Evolutionary conservation across 2,113 vertebrate genomes (phyloP), one percentile per base, ranked within the genome.

Genomic region (Triplophysa dalaica): DNA sequence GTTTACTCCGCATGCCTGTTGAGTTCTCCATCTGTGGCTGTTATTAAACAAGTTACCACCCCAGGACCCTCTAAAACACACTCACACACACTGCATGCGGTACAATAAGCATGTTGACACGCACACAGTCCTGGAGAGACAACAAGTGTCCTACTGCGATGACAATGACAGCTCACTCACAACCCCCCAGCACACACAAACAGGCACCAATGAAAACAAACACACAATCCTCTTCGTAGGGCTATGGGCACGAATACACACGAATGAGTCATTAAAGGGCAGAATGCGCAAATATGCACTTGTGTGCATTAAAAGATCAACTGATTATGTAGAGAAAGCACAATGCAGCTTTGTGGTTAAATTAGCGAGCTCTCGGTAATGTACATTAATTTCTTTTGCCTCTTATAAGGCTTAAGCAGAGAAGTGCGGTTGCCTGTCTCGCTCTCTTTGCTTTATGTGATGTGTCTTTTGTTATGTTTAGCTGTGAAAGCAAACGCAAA

Each of bases 1-100:
- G 70, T 76, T 13, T 65, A 54, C 87, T 86, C 87, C 85, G 85
- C 85, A 80, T 80, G 86, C 89, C 89, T 74, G 64, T 65, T 62
- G 89, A 84, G 87, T 43, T 80, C 86, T 87, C 90, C 90, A 89
- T 92, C 90, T 92, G 91, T 89, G 88, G 82, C 84, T 85, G 84
- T 88, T 90, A 86, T 89, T 89, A 90, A 89, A 88, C 84, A 86
- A 86, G 83, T 87, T 88, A 83, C 75, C 83, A 88, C 89, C 87
- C 85, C 81, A 84, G 87, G 87, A 89, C 86, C 87, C 54, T 70
- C 78, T 62, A 41, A 75, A 60, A 86, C 84, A 66, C 83, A 63
- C 62, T 72, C 70, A 58, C 70, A 50, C 50, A 77, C 50, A 68
- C 83, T 76, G 60, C 83, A 69, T 89, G 88, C 88, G 58, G 88